Percentiles rank a stretch among this genome's conserved stretches.
These are phyloP conservation scores for Hyla sarda DNA, from an alignment of 2,113 vertebrate genomes.

Conservation along the genomic window DNA sequence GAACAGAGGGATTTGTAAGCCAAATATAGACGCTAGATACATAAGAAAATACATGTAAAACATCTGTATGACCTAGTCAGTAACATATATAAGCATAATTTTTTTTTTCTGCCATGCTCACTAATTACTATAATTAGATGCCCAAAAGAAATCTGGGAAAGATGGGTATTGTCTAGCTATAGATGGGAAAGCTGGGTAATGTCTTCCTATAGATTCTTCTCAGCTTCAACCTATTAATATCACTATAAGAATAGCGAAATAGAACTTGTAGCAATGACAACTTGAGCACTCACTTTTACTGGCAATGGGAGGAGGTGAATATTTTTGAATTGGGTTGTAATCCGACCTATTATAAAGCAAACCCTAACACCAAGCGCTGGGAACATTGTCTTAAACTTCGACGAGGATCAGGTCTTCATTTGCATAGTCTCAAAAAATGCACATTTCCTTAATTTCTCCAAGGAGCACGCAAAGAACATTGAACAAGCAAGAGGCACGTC, in stretches of 20 bases:
- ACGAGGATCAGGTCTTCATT: not conserved
- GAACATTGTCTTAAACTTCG: not conserved
- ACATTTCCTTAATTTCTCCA: constrained; percentile 40
- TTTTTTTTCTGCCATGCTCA: too few relatives aligned
- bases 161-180: not conserved
- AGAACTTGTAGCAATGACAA: not conserved
- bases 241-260: too few relatives aligned
- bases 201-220: too few relatives aligned
- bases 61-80: too few relatives aligned
- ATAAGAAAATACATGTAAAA: too few relatives aligned
- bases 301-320: too few relatives aligned
- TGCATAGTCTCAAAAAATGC: constrained; percentile 16
- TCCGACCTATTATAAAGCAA: not conserved
- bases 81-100: too few relatives aligned
- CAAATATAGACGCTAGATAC: too few relatives aligned
- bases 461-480: constrained; percentile 15
- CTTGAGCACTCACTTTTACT: not conserved
- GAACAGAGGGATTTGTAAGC: too few relatives aligned
- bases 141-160: not conserved
- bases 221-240: too few relatives aligned
- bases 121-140: too few relatives aligned
- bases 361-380: not conserved
- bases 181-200: too few relatives aligned
- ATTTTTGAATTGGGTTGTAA: not conserved
- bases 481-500: not conserved